These are phyloP conservation scores for Colistium nudipinnis DNA, from an alignment of 2,113 vertebrate species.

Conservation along the genomic window DNA sequence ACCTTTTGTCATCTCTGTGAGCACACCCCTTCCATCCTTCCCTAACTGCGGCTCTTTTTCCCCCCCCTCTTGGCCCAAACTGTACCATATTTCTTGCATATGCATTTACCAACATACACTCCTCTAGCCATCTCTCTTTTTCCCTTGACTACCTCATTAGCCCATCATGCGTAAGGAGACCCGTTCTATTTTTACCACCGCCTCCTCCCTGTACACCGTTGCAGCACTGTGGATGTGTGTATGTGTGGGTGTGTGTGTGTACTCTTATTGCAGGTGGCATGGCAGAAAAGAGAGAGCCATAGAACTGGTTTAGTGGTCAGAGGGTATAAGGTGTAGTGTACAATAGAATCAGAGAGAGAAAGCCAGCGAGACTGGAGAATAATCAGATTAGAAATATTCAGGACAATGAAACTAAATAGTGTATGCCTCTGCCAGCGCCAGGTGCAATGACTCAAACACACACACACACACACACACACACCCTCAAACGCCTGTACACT, in stretches of 20 bases:
- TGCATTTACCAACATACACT: constrained; percentile 23
- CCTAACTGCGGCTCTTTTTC: too few relatives aligned
- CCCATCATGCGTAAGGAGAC: constrained; percentile 70
- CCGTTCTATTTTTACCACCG: constrained; percentile 73
- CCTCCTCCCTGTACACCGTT: constrained; percentile 34
- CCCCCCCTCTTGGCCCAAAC: constrained; percentile 1
- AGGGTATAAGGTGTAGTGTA: constrained; percentile 26
- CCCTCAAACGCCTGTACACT: constrained; percentile 2
- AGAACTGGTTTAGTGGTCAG: constrained; percentile 7
- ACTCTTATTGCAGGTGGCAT: constrained; percentile 50
- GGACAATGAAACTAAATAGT: constrained; percentile 16
- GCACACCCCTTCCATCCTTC: too few relatives aligned
- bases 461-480: not conserved
- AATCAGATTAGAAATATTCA: not conserved
- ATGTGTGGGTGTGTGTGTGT: constrained; percentile 1
- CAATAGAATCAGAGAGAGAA: constrained; percentile 17
- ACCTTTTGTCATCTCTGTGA: too few relatives aligned
- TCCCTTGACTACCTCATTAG: constrained; percentile 50
- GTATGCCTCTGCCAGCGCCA: constrained; percentile 16
- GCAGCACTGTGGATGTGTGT: constrained; percentile 17
- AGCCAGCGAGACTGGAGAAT: not conserved
- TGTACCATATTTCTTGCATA: not conserved
- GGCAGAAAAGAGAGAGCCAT: constrained; percentile 22
- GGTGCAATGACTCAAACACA: not conserved
- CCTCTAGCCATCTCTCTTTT: constrained; percentile 17